phyloP scores from a whole-genome alignment of 1,140 invertebrate species.

The Arctopsyche grandis region DNA sequence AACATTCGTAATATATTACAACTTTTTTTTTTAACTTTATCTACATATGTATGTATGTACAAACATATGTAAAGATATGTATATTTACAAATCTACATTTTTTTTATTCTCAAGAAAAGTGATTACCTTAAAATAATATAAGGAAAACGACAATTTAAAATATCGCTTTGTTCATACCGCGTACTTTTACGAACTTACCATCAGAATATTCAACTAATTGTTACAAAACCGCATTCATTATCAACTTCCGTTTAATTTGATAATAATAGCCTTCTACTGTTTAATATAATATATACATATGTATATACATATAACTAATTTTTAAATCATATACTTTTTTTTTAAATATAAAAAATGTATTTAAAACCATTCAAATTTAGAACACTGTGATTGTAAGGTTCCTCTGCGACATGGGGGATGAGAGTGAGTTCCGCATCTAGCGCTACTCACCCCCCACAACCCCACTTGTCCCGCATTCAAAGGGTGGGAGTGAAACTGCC shows the following conservation, averaged over 20 bases:
- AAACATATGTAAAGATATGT: neutral
- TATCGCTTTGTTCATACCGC: too few species aligned
- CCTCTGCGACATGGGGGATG: slow-evolving; percentile 32
- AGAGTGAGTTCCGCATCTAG: slow-evolving; percentile 33
- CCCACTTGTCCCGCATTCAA: neutral
- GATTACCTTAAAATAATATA: too few species aligned
- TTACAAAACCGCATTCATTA: too few species aligned
- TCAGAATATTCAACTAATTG: too few species aligned
- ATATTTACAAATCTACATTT: neutral
- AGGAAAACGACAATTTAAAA: too few species aligned
- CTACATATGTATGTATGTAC: neutral
- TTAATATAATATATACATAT: slow-evolving; percentile 1
- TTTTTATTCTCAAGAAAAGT: too few species aligned
- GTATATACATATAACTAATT: slow-evolving; percentile 2
- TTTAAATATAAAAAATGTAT: neutral
- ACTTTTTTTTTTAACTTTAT: neutral
- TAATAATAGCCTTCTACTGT: too few species aligned
- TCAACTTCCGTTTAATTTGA: too few species aligned
- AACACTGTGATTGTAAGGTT: slow-evolving; percentile 3
- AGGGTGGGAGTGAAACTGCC: neutral
- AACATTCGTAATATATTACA: too few species aligned
- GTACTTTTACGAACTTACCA: too few species aligned
- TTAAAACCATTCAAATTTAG: too few species aligned
- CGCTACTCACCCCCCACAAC: slow-evolving; percentile 1
- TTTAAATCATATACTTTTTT: neutral